Evolutionary conservation across 2,113 vertebrate genomes (phyloP), one percentile per base, ranked within the genome.

Genomic region (Dolichallabes microphthalmus): DNA sequence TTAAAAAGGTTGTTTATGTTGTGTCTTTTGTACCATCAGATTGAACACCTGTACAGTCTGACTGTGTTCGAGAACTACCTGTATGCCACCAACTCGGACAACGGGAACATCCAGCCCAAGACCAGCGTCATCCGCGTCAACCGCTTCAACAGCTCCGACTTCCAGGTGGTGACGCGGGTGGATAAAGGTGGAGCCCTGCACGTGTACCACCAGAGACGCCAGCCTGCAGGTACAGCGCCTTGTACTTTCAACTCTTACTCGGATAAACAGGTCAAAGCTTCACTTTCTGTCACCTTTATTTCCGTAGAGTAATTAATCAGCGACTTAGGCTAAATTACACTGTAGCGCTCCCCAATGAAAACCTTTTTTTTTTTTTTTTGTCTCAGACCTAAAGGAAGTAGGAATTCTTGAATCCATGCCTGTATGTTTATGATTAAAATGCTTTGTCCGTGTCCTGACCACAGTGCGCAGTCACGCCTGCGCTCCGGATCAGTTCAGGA

Each of bases 61-160:
- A 99, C 98, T 0, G 98, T 99, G 5, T 99, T 99, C 0, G 98
- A 99, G 95, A 99, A 99, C 86, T 99, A 99, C 86, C 94, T 99
- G 66, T 99, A 99, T 0, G 97, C 97, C 88, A 99, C 97, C 92
- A 99, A 99, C 91, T 98, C 97, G 0, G 97, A 98, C 89, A 98
- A 97, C 0, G 97, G 97, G 91, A 98, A 98, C 15, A 93, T 96
- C 22, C 98, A 98, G 93, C 97, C 97, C 92, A 99, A 99, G 90
- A 99, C 97, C 3, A 99, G 97, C 0, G 97, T 99, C 89, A 97
- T 99, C 91, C 94, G 97, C 0, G 97, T 99, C 39, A 99, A 99
- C 90, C 97, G 97, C 63, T 99, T 99, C 93, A 99, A 99, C 93
- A 97, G 96, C 93, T 95, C 96, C 0, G 98, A 99, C 90, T 97